These are phyloP conservation scores for Sceloporus undulatus DNA, from an alignment of 2,113 vertebrate species.

Conservation along the genomic window DNA sequence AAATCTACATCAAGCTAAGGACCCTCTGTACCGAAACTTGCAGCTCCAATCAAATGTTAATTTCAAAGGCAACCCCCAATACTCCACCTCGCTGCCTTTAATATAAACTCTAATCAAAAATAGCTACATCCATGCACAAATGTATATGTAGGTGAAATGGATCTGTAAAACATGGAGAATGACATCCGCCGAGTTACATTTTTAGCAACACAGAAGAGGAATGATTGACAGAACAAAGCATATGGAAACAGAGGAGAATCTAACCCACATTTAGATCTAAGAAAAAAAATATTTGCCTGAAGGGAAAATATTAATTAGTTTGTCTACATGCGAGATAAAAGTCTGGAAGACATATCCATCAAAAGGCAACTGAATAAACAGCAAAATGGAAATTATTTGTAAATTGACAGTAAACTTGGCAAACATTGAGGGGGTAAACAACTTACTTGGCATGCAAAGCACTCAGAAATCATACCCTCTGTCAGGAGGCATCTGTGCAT, in stretches of 20 bases:
- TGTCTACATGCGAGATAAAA: conserved; percentile 94
- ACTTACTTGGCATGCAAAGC: conserved; percentile 85
- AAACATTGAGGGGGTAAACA: conserved; percentile 88
- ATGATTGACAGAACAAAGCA: conserved; percentile 96
- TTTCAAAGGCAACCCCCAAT: not conserved
- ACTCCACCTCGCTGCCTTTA: not conserved
- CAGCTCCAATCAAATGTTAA: conserved; percentile 35
- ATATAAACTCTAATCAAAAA: conserved; percentile 18
- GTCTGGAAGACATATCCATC: conserved; percentile 92
- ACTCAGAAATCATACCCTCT: conserved; percentile 85
- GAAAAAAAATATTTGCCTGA: conserved; percentile 97
- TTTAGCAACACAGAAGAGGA: conserved; percentile 83
- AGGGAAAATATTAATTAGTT: conserved; percentile 98
- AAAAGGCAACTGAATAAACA: conserved; percentile 90
- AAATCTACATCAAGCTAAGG: conserved; percentile 52
- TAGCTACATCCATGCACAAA: conserved; percentile 59
- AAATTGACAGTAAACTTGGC: conserved; percentile 94
- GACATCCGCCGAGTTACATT: conserved; percentile 78
- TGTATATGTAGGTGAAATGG: conserved; percentile 68
- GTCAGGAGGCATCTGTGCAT: conserved; percentile 90
- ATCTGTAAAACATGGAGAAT: conserved; percentile 79
- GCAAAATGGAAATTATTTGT: conserved; percentile 95
- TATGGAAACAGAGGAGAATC: conserved; percentile 90
- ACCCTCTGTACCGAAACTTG: conserved; percentile 19
- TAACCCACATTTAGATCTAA: conserved; percentile 96